Percentiles rank a stretch among this genome's conserved stretches.
Evolutionary conservation across 2,797 vertebrate genomes (phyloP).

Genomic region (Coregonus ussuriensis): DNA sequence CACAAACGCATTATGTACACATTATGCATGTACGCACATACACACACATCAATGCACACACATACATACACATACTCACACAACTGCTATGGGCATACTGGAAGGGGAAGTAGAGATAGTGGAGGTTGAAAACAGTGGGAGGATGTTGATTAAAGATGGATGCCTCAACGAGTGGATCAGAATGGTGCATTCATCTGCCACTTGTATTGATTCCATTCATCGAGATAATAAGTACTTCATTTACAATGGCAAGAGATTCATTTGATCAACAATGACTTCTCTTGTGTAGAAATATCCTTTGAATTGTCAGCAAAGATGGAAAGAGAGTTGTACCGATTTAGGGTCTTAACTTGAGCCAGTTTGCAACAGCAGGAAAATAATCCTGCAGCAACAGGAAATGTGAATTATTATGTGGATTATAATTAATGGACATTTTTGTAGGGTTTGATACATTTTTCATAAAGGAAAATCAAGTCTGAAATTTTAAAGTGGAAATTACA

Average conservation of each 20-base stretch:
- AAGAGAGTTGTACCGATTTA: too few species aligned
- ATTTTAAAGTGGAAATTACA: too few species aligned
- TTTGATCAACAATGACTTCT: slow-evolving; percentile 12
- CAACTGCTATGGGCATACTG: not conserved
- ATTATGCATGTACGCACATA: not conserved
- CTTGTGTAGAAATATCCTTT: slow-evolving; percentile 36
- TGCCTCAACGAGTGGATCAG: not conserved
- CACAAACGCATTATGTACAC: slow-evolving; percentile 6
- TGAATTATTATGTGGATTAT: too few species aligned
- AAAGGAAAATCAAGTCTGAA: too few species aligned
- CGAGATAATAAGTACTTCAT: slow-evolving; percentile 38
- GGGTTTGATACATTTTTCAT: too few species aligned
- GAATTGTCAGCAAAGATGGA: slow-evolving; percentile 40
- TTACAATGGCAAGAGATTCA: slow-evolving; percentile 30
- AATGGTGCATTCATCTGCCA: not conserved
- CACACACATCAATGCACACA: not conserved
- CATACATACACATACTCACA: slow-evolving; percentile 6
- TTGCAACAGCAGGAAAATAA: too few species aligned
- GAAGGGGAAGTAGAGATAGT: not conserved
- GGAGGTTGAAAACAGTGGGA: not conserved
- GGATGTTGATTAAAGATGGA: not conserved
- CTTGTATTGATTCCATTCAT: slow-evolving; percentile 3
- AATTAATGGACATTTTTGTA: too few species aligned
- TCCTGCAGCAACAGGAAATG: too few species aligned
- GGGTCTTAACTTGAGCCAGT: too few species aligned